Evolutionary conservation across 2,113 vertebrate genomes (phyloP).

Genomic region (Burhinus bistriatus): DNA sequence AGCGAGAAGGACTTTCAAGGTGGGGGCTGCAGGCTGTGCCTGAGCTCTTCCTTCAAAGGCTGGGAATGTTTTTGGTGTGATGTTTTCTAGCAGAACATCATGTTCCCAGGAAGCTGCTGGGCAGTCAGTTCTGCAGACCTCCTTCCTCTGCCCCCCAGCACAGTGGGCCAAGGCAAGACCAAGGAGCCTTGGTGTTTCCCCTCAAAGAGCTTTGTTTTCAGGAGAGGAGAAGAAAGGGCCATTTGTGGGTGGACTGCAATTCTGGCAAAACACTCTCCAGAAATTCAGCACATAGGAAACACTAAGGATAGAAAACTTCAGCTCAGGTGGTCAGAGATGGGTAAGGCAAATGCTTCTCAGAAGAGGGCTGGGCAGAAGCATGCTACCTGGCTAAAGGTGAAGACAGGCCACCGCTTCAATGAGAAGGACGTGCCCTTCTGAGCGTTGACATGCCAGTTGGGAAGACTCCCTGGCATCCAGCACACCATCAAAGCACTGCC

Average conservation of each 20-base stretch:
- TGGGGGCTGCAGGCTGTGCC: neutral
- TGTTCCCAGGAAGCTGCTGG: neutral
- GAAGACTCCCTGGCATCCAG: constrained; percentile 10
- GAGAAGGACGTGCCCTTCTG: neutral
- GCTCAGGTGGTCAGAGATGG: neutral
- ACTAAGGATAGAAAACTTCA: neutral
- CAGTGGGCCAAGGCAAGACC: neutral
- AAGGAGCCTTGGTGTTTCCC: neutral
- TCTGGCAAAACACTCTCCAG: neutral
- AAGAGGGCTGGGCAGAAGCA: neutral
- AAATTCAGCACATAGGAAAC: neutral
- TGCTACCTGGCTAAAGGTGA: neutral
- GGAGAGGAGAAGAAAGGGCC: neutral
- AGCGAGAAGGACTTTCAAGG: neutral
- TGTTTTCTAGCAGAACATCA: neutral
- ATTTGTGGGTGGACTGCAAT: neutral
- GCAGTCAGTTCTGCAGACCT: neutral
- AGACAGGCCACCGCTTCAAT: neutral
- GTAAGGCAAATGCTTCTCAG: neutral
- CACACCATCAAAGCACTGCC: constrained; percentile 37
- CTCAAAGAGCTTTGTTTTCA: neutral
- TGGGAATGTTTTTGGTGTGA: rapidly evolving
- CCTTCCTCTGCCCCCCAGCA: neutral
- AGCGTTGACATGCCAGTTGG: neutral
- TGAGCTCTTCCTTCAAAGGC: neutral